These are phyloP conservation scores for Patella pellucida DNA, from an alignment of 2,888 invertebrate species.

Conservation along the genomic window DNA sequence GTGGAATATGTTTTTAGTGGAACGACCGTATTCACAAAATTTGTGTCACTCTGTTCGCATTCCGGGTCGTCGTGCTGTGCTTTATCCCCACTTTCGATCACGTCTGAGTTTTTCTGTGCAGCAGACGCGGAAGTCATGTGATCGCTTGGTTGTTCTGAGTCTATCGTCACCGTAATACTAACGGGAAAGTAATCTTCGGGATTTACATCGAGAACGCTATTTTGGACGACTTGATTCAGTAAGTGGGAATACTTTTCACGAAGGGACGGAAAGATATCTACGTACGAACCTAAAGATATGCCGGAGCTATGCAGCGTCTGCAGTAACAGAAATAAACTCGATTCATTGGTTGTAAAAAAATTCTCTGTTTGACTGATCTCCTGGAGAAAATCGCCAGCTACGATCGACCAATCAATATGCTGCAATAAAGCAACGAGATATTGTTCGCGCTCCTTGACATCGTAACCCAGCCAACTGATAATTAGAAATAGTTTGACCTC, in stretches of 20 bases:
- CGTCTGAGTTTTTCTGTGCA: not conserved
- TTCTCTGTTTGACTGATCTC: conserved; percentile 76
- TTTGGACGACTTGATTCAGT: conserved; percentile 48
- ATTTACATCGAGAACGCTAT: conserved; percentile 43
- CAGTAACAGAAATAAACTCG: conserved; percentile 76
- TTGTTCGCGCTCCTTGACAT: conserved; percentile 73
- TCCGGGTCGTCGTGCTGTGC: not conserved
- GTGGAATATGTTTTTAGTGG: not conserved
- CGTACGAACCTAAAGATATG: conserved; percentile 61
- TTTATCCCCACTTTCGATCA: not conserved
- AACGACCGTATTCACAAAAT: not conserved
- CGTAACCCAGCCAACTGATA: conserved; percentile 60
- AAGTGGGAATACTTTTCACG: conserved; percentile 51
- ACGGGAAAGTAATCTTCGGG: conserved; percentile 41
- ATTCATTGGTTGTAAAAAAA: conserved; percentile 76
- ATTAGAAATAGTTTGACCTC: conserved; percentile 53
- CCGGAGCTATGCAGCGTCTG: conserved; percentile 74
- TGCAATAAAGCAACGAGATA: conserved; percentile 74
- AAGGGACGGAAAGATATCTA: conserved; percentile 47
- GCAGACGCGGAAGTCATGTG: not conserved
- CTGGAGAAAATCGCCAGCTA: conserved; percentile 62
- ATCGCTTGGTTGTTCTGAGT: not conserved
- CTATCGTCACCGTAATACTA: not conserved
- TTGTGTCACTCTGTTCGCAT: not conserved
- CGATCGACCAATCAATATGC: conserved; percentile 60